Conservation (phyloP, 2,797 vertebrate genomes). For the Lophotriccus pileatus region DNA sequence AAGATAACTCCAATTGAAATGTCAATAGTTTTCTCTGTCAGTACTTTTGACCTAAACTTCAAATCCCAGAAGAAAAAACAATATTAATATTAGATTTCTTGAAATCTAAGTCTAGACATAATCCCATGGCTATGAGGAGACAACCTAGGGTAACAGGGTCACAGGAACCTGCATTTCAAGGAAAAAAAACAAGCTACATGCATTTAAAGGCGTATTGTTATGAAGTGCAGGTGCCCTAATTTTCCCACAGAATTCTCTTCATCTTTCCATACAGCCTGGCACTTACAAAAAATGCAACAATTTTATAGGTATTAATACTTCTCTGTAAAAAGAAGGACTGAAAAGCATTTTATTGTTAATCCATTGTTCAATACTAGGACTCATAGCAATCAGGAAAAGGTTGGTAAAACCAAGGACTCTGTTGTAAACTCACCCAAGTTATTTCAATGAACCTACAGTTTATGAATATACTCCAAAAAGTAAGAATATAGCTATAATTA, state of each 20-base stretch:
- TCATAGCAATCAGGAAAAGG: fast-evolving
- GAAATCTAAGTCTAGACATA: background rate
- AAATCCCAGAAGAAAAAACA: background rate
- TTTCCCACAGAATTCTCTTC: background rate
- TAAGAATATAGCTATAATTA: background rate
- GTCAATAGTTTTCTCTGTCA: background rate
- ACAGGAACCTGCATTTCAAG: background rate
- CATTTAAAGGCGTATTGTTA: background rate
- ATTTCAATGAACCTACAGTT: background rate
- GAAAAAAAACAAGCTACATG: background rate
- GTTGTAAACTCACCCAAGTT: background rate
- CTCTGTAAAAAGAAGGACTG: background rate
- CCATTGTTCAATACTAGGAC: background rate
- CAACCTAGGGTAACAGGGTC: background rate
- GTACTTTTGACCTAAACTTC: background rate
- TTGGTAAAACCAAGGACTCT: background rate
- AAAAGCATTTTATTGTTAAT: background rate
- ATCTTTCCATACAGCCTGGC: background rate
- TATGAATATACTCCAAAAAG: background rate
- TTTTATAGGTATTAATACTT: background rate
- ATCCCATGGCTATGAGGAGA: background rate
- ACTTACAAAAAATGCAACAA: background rate
- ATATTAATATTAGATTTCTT: background rate
- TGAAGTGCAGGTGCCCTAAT: background rate
- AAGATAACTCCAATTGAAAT: background rate